Conservation (phyloP, 2,888 invertebrate genomes). For the Uloborus plumipes region DNA sequence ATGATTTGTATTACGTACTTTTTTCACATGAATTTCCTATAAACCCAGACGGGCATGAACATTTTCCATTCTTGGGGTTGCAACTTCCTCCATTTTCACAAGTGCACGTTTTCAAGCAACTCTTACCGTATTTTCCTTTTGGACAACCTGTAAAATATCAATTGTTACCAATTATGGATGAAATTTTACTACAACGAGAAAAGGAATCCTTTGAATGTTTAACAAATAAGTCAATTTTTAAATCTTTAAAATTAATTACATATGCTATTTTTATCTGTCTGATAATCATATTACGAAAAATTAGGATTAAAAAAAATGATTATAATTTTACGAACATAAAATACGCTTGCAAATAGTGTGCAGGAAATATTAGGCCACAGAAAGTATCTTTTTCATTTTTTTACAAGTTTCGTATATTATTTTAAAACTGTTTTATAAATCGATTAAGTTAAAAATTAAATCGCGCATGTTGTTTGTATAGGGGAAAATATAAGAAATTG, state of each 20-base stretch:
- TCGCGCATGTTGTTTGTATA: too few relatives aligned
- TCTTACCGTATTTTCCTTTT: conserved; percentile 71
- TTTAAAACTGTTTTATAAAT: too few relatives aligned
- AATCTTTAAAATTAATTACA: not conserved
- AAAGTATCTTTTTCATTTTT: too few relatives aligned
- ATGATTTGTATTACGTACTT: conserved; percentile 67
- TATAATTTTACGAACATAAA: too few relatives aligned
- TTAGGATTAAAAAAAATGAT: too few relatives aligned
- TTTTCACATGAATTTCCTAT: conserved; percentile 72
- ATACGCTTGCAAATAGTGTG: too few relatives aligned
- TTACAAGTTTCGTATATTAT: too few relatives aligned
- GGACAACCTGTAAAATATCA: conserved; percentile 42
- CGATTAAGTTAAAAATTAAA: too few relatives aligned
- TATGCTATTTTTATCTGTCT: not conserved
- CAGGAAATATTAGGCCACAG: too few relatives aligned
- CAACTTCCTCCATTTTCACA: conserved; percentile 59
- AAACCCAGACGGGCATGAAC: conserved; percentile 66
- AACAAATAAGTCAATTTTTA: not conserved
- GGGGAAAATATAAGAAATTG: too few relatives aligned
- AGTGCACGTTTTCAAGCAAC: conserved; percentile 69
- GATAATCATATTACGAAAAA: too few relatives aligned
- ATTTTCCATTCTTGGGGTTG: conserved; percentile 54
- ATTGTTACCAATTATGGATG: not conserved
- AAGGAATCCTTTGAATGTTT: not conserved
- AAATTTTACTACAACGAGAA: not conserved